Base-by-base conservation (phyloP, 2,113 vertebrate genomes). In the Vimba vimba region DNA sequence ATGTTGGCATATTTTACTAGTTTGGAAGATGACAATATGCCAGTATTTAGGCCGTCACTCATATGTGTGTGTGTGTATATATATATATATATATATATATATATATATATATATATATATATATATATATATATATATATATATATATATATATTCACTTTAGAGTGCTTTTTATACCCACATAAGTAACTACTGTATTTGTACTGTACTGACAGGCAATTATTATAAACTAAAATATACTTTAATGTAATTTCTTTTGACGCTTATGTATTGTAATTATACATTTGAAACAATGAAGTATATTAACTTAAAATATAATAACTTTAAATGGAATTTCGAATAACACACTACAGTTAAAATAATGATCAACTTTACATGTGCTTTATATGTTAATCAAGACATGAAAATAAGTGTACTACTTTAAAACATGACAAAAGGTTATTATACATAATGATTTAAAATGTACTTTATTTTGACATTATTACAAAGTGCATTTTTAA, bases 1-100 rank as follows among this genome's bases (percentile, higher is more conserved):
- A 47, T 66, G 79, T 45, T n/a, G 36, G 43, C 15, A 23, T 81
- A 81, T 81, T 62, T 27, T 21, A 66, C 39, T 60, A 7, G 77
- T 25, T 60, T 15, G 77, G 55, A 23, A 79, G 33, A 39, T 57
- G 6, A 23, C 3, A 57, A n/a, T 79, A 57, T 36, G 17, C 50
- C 27, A 36, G 33, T 23, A 39, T 79, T 36, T 60, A 62, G 11
- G 33, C 33, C 7, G 8, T 79, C 77, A 43, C 55, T 36, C 10
- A 1, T 55, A 0, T 50, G 1, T 8, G 7, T 43, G 7, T 43
- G 7, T 43, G 1, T 33, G 0, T n/a, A n/a, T n/a, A n/a, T n/a
- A n/a, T n/a, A n/a, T n/a, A n/a, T n/a, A n/a, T n/a, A n/a, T n/a
- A n/a, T n/a, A n/a, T n/a, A n/a, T n/a, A n/a, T n/a, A n/a, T n/a